Conservation (phyloP, 2,888 invertebrate genomes). For the Empis livida region DNA sequence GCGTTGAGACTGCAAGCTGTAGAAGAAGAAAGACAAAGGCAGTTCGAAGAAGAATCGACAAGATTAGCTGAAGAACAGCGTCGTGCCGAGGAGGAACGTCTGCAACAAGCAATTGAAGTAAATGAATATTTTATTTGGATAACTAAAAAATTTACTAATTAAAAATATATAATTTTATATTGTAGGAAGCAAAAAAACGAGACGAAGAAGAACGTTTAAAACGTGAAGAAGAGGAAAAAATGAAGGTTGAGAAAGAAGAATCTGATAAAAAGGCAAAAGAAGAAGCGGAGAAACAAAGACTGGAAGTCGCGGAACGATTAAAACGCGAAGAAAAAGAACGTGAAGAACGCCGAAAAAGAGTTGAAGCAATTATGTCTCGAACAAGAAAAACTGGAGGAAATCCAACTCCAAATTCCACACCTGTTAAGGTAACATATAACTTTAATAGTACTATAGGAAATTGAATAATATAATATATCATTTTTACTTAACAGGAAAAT, state of each 20-base stretch:
- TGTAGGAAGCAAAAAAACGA: slow-evolving; percentile 57
- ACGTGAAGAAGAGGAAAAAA: slow-evolving; percentile 50
- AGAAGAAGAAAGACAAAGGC: slow-evolving; percentile 75
- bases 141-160: not conserved
- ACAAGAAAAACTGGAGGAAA: slow-evolving; percentile 44
- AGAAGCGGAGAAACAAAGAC: slow-evolving; percentile 70
- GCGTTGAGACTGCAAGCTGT: slow-evolving; percentile 56
- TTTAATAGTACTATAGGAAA: too few relatives aligned
- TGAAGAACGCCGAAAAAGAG: slow-evolving; percentile 73
- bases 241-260: slow-evolving; percentile 57
- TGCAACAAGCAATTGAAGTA: slow-evolving; percentile 69
- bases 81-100: slow-evolving; percentile 70
- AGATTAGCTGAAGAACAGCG: slow-evolving; percentile 68
- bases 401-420: slow-evolving; percentile 25
- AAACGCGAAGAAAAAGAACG: slow-evolving; percentile 82
- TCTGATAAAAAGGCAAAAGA: slow-evolving; percentile 69
- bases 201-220: slow-evolving; percentile 65
- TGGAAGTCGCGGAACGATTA: slow-evolving; percentile 70
- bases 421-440: slow-evolving; percentile 27
- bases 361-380: slow-evolving; percentile 84
- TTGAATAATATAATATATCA: too few relatives aligned
- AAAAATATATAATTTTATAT: not conserved
- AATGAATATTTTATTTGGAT: slow-evolving; percentile 1
- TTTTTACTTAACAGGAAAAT: not conserved
- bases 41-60: slow-evolving; percentile 67